Conservation (phyloP, 2,888 invertebrate species). For the Cheiracanthium punctorium region DNA sequence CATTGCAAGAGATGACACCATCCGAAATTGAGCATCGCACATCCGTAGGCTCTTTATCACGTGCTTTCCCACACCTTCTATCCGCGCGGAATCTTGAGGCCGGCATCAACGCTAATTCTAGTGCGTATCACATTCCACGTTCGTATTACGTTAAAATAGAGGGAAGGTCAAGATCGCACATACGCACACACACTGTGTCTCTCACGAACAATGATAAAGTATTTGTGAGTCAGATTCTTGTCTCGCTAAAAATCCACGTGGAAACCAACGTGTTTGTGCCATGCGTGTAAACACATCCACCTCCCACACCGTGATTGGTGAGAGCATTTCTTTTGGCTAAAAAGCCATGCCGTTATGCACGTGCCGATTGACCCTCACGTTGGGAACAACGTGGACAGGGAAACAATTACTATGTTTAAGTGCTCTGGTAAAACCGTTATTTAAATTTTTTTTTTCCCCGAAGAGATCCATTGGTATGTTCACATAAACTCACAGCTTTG, state of each 20-base stretch:
- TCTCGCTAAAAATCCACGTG: neutral
- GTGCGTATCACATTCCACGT: no score
- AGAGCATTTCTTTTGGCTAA: neutral
- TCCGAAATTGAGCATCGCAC: no score
- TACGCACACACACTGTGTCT: no score
- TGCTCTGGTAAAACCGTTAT: neutral
- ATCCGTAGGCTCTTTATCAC: no score
- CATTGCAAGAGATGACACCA: no score
- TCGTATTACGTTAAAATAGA: no score
- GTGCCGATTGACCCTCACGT: constrained; percentile 19
- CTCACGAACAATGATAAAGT: neutral
- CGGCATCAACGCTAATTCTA: no score
- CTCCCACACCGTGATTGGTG: neutral
- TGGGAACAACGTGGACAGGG: constrained; percentile 24
- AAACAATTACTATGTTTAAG: neutral
- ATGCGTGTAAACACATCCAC: neutral
- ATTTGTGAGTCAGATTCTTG: neutral
- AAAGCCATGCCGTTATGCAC: constrained; percentile 38
- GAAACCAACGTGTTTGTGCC: neutral
- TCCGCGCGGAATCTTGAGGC: no score
- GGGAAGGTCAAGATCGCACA: constrained; percentile 4
- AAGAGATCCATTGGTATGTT: no score
- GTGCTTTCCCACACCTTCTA: no score
- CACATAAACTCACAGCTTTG: no score
- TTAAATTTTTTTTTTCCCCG: neutral